Base-by-base conservation (phyloP, 2,888 invertebrate genomes). In the Amphipoea lucens region DNA sequence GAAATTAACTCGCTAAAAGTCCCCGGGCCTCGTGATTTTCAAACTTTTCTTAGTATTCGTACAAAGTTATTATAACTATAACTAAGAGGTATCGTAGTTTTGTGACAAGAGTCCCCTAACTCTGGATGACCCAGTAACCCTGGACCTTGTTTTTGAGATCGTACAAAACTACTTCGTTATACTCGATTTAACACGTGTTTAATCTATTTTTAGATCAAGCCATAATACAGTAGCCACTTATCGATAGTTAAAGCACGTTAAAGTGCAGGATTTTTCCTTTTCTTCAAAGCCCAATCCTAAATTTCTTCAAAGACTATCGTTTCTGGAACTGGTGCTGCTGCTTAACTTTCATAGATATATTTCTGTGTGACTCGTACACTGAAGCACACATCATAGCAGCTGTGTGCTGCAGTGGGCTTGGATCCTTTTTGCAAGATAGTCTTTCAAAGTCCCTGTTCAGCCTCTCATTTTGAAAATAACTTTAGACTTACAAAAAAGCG, bases 171-270 rank as follows among this genome's bases (percentile, higher is more conserved):
- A 14, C 4, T 0, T 4, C 7, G 4, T 36, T 79, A 45, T 17
- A 29, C 51, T 40, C 17, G 51, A 69, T 79, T 63, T 79, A 1
- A 69, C 42, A 63, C n/a, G 11, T 40, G 40, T 40, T 40, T 40
- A 40, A n/a, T 63, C 63, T 40, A 79, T 48, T 65, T 79, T 72
- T 66, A 73, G 36, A 54, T 63, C 2, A n/a, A 62, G 14, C 7
- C 48, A 29, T 20, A 36, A 42, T 14, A 70, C 29, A 60, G 23
- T 29, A 69, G 11, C 1, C 48, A 51, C 23, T 17, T 62, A 78
- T 29, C 48, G 12, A 12, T 78, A 60, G 4, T 51, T 40, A 4
- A 78, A 40, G 57, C 40, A 40, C 36, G 4, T 51, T 40, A 4
- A 78, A 40, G 57, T 48, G 48, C 36, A 29, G 9, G 14, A 17